Conservation (phyloP, 2,888 invertebrate species). For the Ormyrus labotus region DNA sequence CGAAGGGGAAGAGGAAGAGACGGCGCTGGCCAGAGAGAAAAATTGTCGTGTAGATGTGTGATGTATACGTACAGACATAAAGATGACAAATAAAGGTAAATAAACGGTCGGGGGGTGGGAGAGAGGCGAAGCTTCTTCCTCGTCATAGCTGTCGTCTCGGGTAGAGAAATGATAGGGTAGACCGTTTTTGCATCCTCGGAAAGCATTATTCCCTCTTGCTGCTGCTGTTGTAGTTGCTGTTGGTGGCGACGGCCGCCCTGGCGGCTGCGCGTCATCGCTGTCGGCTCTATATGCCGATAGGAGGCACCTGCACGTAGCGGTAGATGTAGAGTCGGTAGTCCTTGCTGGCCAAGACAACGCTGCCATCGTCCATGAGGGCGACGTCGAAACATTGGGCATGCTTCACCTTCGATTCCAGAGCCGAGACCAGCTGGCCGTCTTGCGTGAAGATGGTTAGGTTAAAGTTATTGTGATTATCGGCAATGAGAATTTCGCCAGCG, state of each 20-base stretch:
- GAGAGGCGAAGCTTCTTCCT: not conserved
- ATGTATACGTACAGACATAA: not conserved
- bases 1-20: too few species aligned
- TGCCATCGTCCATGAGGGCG: conserved; percentile 98
- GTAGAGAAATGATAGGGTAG: conserved; percentile 50
- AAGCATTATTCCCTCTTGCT: conserved; percentile 38
- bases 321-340: conserved; percentile 99
- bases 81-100: conserved; percentile 9
- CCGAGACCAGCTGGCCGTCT: conserved; percentile 97
- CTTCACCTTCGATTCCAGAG: conserved; percentile 99
- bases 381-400: conserved; percentile 99
- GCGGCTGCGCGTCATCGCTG: conserved; percentile 54
- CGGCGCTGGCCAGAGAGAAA: too few species aligned
- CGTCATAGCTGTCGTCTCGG: not conserved
- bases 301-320: conserved; percentile 96
- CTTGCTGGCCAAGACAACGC: conserved; percentile 98
- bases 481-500: conserved; percentile 97
- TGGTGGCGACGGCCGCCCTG: conserved; percentile 44
- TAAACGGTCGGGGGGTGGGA: conserved; percentile 39
- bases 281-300: conserved; percentile 84
- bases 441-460: conserved; percentile 99
- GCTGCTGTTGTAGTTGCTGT: conserved; percentile 38
- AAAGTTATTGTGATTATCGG: conserved; percentile 99
- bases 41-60: too few species aligned
- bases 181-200: not conserved